phyloP scores from a whole-genome alignment of 1,140 invertebrate species.

The Vanessa atalanta region DNA sequence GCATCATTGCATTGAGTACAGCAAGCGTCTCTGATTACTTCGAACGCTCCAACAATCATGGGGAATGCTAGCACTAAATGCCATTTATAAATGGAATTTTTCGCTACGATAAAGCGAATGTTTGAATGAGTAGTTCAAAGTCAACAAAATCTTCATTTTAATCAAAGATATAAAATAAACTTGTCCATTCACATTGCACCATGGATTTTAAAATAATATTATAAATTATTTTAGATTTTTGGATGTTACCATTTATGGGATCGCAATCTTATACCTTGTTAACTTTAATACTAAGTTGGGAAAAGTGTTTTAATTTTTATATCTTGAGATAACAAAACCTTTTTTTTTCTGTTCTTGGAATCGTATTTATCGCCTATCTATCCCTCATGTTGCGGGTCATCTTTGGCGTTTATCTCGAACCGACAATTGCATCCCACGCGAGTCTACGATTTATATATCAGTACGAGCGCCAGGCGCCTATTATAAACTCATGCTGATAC shows the following conservation, averaged over 20 bases:
- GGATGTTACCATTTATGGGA: no score
- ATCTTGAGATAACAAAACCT: no score
- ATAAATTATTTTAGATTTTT: no score
- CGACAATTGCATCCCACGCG: conserved; percentile 54
- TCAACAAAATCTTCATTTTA: neutral
- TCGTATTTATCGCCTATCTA: neutral
- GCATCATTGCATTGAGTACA: conserved; percentile 27
- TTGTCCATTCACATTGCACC: no score
- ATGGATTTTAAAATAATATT: no score
- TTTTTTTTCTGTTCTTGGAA: no score
- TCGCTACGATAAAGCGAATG: conserved; percentile 7
- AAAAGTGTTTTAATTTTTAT: no score
- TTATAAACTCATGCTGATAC: conserved; percentile 10
- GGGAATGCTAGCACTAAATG: conserved; percentile 23
- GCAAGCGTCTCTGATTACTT: conserved; percentile 29
- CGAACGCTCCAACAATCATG: conserved; percentile 26
- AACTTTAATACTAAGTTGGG: no score
- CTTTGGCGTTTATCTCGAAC: conserved; percentile 47
- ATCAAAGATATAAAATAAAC: neutral
- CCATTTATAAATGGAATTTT: conserved; percentile 21
- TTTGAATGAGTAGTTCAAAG: neutral
- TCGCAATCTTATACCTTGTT: no score
- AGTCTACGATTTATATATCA: conserved; percentile 51
- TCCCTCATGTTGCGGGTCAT: conserved; percentile 42
- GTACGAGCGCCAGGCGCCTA: conserved; percentile 22